Evolutionary conservation across 2,113 vertebrate genomes (phyloP), one percentile per base, ranked within the genome.

Genomic region (Quiscalus mexicanus): DNA sequence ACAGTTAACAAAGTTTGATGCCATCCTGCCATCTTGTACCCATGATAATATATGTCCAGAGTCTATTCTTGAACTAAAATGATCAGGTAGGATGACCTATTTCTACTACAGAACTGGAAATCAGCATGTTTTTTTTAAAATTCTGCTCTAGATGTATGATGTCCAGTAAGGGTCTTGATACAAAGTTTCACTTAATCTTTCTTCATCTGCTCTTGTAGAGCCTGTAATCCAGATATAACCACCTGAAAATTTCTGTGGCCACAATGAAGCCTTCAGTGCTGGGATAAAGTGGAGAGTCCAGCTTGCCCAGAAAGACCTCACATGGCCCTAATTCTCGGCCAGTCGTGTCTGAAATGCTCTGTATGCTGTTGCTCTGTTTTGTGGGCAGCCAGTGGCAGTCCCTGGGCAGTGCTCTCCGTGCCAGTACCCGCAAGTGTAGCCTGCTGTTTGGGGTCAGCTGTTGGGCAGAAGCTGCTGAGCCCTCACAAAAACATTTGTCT

Each of bases 401-500:
- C 41, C 47, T 45, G 56, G 60, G 74, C 50, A 30, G n/a, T 12
- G 4, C 53, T 42, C 3, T 49, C 50, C 9, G 30, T 90, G 84
- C 93, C 85, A 95, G 70, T 18, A 93, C 39, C 69, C 82, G 76
- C 65, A 91, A 83, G 58, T 25, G 70, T 50, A 64, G 31, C 31
- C 11, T 56, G 37, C 84, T 93, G 62, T 84, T 92, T 89, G 63
- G 58, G 89, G 89, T 92, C 87, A 94, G 33, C 62, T 77, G 7
- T 64, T 96, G 74, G 68, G 81, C 89, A 83, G 70, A 70, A 90
- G 81, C 67, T 87, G 63, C 81, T 42, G 62, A 87, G 91, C 23
- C 42, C 59, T 93, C 81, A 74, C 55, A 50, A 93, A 92, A 95
- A 95, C 83, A 93, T 95, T 96, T 97, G 39, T 86, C 84, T 95